A percentile compares a stretch with the other conserved stretches of the same genome.
Evolutionary conservation across 2,113 vertebrate genomes (phyloP).

Genomic region (Campylomormyrus tamandua): DNA sequence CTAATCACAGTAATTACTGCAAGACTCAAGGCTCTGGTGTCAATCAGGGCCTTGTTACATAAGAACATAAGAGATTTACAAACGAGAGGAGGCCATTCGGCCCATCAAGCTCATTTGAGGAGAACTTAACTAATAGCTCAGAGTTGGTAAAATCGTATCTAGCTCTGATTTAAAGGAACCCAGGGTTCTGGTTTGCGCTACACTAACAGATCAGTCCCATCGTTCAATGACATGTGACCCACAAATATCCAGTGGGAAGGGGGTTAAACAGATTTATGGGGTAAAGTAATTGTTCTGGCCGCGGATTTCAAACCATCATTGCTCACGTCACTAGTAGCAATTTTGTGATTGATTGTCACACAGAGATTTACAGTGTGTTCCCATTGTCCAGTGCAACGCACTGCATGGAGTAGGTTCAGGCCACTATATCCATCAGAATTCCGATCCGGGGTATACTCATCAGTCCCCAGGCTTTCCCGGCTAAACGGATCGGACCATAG

Average conservation of each 20-base stretch:
- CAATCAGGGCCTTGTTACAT: not conserved
- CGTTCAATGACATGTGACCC: not conserved
- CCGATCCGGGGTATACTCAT: not conserved
- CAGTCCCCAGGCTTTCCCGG: not conserved
- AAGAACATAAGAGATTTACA: no score
- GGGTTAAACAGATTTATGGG: not conserved
- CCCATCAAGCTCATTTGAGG: no score
- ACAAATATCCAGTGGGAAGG: not conserved
- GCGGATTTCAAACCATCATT: not conserved
- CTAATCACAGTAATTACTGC: not conserved
- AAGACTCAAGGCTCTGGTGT: not conserved
- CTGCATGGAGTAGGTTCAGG: not conserved
- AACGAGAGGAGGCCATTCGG: no score
- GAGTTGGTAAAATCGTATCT: no score
- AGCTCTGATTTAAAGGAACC: no score
- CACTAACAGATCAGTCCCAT: no score
- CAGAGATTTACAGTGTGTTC: not conserved
- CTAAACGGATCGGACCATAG: not conserved
- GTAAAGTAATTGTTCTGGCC: not conserved
- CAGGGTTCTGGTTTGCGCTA: no score
- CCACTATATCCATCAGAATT: not conserved
- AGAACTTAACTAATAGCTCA: no score
- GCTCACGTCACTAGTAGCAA: not conserved
- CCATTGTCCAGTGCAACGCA: not conserved
- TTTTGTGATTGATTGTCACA: not conserved